Base-by-base conservation (phyloP, 2,888 invertebrate species). In the Drosophila acutilabella region DNA sequence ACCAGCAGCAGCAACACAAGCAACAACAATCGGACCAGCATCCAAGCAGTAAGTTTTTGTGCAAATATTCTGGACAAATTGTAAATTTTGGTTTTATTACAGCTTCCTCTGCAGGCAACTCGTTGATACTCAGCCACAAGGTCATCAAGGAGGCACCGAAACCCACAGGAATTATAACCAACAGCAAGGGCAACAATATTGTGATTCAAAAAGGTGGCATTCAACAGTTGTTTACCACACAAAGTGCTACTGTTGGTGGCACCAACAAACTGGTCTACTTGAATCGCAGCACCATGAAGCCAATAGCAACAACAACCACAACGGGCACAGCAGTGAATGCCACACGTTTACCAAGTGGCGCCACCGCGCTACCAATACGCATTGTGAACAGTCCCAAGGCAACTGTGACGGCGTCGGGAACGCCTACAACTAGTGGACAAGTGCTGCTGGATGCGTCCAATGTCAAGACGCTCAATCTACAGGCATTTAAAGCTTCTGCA, bases 221-320 rank as follows among this genome's bases (percentile, higher is more conserved):
- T 16, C 58, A 85, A 30, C 72, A 80, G 79, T 44, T 84, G 6
- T 80, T 89, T 4, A 78, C 81, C 62, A 73, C 69, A 45, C 72
- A 52, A 41, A 56, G 56, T 8, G 62, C 54, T 33, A 40, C 69
- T 1, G 50, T 71, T n/a, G 18, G 56, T 13, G 61, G 68, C 44
- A 79, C 78, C 16, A 92, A 91, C 48, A 92, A 92, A 74, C 83
- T 92, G 5, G 91, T 92, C 1, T 91, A 91, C 20, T 88, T 92
- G n/a, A 92, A 92, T 78, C 90, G 92, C 11, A 92, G 80, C 52
- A 87, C 85, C 4, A 92, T 92, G 80, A 92, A 92, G 59, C 90
- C 92, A 1, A 81, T 91, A 53, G 81, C 89, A 10, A 90, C 88
- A 56, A 88, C 91, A 4, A 82, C 90, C 13, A 82, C 64, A 48